A percentile compares a stretch with the other conserved stretches of the same genome.
phyloP scores from a whole-genome alignment of 2,113 vertebrate genomes.

The Poecilia latipinna region DNA sequence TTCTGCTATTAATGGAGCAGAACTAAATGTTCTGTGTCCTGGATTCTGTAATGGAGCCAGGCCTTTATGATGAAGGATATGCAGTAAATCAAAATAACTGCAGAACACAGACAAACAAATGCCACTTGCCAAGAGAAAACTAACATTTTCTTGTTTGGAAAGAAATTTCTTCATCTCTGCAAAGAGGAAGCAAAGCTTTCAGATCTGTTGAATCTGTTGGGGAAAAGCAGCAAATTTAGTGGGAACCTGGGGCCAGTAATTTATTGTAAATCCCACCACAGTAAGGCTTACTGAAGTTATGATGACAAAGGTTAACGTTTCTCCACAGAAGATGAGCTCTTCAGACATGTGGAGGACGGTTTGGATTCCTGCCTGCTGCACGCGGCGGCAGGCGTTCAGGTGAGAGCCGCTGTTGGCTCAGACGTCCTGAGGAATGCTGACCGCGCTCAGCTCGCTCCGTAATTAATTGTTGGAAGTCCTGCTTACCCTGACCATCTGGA shows the following conservation, averaged over 20 bases:
- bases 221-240: background rate
- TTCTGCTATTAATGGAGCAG: conserved; percentile 43
- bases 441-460: conserved; percentile 41
- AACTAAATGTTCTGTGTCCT: background rate
- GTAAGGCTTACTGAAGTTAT: too few relatives aligned
- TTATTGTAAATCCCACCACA: background rate
- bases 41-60: background rate
- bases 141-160: background rate
- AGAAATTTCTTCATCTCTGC: background rate
- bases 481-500: conserved; percentile 71
- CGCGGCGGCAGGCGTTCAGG: background rate
- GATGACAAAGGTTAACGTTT: background rate
- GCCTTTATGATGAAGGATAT: background rate
- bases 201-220: background rate
- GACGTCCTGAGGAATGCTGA: conserved; percentile 9
- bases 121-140: background rate
- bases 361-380: background rate
- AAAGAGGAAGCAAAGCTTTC: background rate
- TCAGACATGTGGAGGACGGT: background rate
- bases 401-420: background rate
- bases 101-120: background rate
- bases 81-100: background rate
- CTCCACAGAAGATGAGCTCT: background rate
- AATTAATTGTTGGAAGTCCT: conserved; percentile 60
- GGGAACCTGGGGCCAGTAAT: background rate